These are phyloP conservation scores for Myotis pilosus DNA, from an alignment of 2,797 vertebrate species.

Conservation along the genomic window DNA sequence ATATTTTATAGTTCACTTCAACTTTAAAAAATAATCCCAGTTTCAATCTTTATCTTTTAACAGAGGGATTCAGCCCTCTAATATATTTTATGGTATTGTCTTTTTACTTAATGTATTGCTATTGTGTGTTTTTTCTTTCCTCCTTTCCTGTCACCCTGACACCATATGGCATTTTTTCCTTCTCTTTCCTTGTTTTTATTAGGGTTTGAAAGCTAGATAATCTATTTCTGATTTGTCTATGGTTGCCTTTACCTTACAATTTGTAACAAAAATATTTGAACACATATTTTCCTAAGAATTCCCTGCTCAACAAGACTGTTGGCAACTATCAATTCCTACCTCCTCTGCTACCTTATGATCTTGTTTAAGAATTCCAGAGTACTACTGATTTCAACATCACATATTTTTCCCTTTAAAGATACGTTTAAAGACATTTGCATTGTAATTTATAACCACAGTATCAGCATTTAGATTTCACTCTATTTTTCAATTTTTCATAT, in stretches of 20 bases:
- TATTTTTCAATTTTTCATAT: background rate
- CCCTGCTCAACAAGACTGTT: background rate
- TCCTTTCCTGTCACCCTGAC: background rate
- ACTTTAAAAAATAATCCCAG: background rate
- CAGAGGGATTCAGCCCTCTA: background rate
- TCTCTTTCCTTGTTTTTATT: background rate
- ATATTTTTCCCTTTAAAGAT: background rate
- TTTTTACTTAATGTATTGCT: background rate
- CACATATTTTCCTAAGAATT: background rate
- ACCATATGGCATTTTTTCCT: background rate
- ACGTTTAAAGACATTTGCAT: background rate
- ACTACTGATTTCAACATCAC: background rate
- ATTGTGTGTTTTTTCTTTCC: background rate
- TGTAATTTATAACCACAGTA: background rate
- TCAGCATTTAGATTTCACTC: conserved; percentile 1
- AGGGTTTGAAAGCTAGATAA: background rate
- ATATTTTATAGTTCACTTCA: background rate
- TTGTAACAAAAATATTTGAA: background rate
- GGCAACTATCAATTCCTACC: background rate
- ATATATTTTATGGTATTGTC: background rate
- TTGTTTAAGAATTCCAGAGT: background rate
- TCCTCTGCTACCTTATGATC: background rate
- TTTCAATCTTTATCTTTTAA: background rate
- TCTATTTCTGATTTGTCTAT: background rate
- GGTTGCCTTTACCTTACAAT: background rate